Evolutionary conservation across 2,888 invertebrate species (phyloP).

Genomic region (Drosophila macrospina): DNA sequence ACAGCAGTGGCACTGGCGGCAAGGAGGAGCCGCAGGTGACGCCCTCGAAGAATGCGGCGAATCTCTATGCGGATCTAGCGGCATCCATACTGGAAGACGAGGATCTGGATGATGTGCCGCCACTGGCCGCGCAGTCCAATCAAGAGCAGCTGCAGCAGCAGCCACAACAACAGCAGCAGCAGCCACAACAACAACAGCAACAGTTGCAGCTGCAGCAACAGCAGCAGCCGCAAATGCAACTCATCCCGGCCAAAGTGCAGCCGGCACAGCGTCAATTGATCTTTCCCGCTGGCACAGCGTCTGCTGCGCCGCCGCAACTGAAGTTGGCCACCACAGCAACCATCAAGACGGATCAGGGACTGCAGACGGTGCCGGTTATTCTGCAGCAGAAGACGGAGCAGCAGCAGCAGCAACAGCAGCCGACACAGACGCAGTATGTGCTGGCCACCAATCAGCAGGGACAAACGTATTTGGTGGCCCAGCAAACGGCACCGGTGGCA

Average conservation of each 20-base stretch:
- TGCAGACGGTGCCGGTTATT: conserved; percentile 85
- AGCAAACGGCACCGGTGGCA: conserved; percentile 86
- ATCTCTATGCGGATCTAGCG: conserved; percentile 93
- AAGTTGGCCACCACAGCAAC: conserved; percentile 84
- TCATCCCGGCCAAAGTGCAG: conserved; percentile 77
- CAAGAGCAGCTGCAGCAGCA: conserved; percentile 65
- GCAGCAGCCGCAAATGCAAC: conserved; percentile 80
- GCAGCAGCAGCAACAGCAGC: conserved; percentile 62
- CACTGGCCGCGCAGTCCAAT: conserved; percentile 51
- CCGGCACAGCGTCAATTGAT: conserved; percentile 83
- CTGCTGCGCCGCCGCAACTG: conserved; percentile 52
- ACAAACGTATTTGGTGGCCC: conserved; percentile 89
- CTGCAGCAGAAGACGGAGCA: conserved; percentile 77
- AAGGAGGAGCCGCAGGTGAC: conserved; percentile 78
- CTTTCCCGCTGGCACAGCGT: conserved; percentile 63
- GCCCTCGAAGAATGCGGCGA: conserved; percentile 92
- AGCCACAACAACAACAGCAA: conserved; percentile 60
- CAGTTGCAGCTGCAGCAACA: conserved; percentile 66
- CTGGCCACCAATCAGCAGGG: conserved; percentile 86
- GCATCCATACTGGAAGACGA: conserved; percentile 94
- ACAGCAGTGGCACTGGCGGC: conserved; percentile 50
- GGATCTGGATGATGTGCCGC: conserved; percentile 86
- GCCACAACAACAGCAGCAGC: conserved; percentile 76
- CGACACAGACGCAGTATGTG: conserved; percentile 83
- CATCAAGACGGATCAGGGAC: conserved; percentile 84